Evolutionary conservation across 2,888 invertebrate species (phyloP).

Genomic region (Dichetophora obliterata): DNA sequence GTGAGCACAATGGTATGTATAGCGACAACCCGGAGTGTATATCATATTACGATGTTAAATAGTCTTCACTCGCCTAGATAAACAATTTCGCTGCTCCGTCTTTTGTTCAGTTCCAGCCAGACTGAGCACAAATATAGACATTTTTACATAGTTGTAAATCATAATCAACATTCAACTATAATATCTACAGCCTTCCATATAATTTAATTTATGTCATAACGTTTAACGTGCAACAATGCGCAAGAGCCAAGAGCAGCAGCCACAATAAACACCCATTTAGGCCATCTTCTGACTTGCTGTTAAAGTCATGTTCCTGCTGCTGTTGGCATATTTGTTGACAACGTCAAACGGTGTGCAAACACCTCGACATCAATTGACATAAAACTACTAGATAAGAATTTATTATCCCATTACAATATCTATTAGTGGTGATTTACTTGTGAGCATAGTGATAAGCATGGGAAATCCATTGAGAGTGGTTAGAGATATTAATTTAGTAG

Average conservation of each 20-base stretch:
- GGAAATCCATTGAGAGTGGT: too few species aligned
- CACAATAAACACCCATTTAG: not conserved
- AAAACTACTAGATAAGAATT: constrained; percentile 5
- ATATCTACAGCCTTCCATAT: constrained; percentile 2
- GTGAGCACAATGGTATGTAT: not conserved
- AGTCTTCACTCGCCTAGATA: not conserved
- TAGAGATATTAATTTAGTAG: too few species aligned
- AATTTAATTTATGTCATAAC: constrained; percentile 36
- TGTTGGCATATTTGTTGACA: constrained; percentile 7
- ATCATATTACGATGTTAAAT: not conserved
- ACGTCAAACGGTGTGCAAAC: not conserved
- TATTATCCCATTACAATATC: not conserved
- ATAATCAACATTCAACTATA: constrained; percentile 23
- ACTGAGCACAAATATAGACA: constrained; percentile 14
- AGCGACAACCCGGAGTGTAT: not conserved
- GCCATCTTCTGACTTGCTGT: not conserved
- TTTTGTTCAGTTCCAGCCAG: not conserved
- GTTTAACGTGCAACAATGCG: constrained; percentile 23
- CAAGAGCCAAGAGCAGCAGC: not conserved
- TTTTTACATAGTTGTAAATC: constrained; percentile 23
- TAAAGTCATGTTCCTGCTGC: not conserved
- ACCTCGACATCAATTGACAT: constrained; percentile 19
- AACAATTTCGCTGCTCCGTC: not conserved
- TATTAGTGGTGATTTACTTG: constrained; percentile 5
- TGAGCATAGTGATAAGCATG: not conserved